Percentiles rank a stretch among this genome's conserved stretches.
These are phyloP conservation scores for Virgularia gustaviana DNA, from an alignment of 92 coral and sea anemone genomes.

Conservation along the genomic window DNA sequence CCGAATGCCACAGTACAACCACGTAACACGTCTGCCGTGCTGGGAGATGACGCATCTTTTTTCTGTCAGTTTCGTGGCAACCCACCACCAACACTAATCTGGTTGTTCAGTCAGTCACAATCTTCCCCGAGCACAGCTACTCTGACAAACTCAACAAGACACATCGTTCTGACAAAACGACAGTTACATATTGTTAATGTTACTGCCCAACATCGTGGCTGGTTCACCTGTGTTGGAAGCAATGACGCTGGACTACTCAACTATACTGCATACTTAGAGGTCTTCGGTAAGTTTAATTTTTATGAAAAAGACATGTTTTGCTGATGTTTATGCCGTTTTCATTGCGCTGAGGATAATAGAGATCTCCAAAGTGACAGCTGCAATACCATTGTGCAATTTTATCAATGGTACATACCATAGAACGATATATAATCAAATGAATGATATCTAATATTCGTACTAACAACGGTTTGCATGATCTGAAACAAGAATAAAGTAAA, in stretches of 20 bases:
- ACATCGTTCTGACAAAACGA: slow-evolving; percentile 53
- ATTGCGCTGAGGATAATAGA: no score
- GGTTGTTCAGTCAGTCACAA: slow-evolving; percentile 58
- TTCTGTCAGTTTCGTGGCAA: slow-evolving; percentile 68
- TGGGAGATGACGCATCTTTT: slow-evolving; percentile 69
- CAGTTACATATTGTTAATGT: slow-evolving; percentile 59
- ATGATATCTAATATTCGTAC: no score
- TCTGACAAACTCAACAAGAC: slow-evolving; percentile 44
- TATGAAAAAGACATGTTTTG: no score
- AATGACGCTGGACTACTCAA: slow-evolving; percentile 69
- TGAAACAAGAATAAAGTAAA: no score
- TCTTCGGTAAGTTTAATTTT: slow-evolving; percentile 61
- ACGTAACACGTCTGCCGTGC: slow-evolving; percentile 57
- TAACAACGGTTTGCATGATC: no score
- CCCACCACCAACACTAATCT: slow-evolving; percentile 64
- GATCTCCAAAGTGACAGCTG: no score
- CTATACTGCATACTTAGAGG: slow-evolving; percentile 59
- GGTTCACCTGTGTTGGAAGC: slow-evolving; percentile 60
- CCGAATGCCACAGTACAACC: slow-evolving; percentile 44
- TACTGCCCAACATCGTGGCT: slow-evolving; percentile 62
- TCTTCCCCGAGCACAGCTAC: slow-evolving; percentile 40
- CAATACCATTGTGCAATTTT: background rate
- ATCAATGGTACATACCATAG: no score
- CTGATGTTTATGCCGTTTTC: no score
- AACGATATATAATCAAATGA: no score